These are phyloP conservation scores for Rallus limicola DNA, from an alignment of 2,113 vertebrate species.

Conservation along the genomic window DNA sequence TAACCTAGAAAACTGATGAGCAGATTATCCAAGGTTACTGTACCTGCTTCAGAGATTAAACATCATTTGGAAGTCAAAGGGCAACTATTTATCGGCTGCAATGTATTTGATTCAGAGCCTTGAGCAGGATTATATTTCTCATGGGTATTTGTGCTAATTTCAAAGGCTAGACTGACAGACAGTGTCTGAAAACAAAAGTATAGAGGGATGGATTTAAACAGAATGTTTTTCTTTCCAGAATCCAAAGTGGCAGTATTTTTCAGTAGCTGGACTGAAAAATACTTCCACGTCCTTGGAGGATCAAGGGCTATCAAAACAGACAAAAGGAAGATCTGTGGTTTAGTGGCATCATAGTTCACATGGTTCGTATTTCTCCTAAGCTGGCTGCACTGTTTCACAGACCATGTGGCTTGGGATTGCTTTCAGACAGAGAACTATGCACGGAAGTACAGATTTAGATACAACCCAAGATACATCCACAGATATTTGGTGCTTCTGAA, in stretches of 20 bases:
- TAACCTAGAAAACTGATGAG: slow-evolving; percentile 54
- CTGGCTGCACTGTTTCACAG: slow-evolving; percentile 63
- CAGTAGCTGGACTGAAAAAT: slow-evolving; percentile 45
- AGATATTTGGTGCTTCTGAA: slow-evolving; percentile 55
- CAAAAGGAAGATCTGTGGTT: slow-evolving; percentile 71
- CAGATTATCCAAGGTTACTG: slow-evolving; percentile 46
- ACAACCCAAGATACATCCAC: slow-evolving; percentile 67
- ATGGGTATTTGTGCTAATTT: slow-evolving; percentile 67
- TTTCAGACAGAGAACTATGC: slow-evolving; percentile 71
- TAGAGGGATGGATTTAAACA: slow-evolving; percentile 51
- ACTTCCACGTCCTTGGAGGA: slow-evolving; percentile 55
- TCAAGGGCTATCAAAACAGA: slow-evolving; percentile 75
- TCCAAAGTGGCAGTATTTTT: slow-evolving; percentile 41
- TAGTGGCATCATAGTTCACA: slow-evolving; percentile 67
- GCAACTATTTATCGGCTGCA: slow-evolving; percentile 45
- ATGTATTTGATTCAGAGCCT: slow-evolving; percentile 54
- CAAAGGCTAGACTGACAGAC: slow-evolving; percentile 63
- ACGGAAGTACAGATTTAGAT: slow-evolving; percentile 79
- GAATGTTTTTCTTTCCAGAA: slow-evolving; percentile 62
- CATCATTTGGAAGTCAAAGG: slow-evolving; percentile 61
- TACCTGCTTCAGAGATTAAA: slow-evolving; percentile 58
- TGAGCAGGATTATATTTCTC: slow-evolving; percentile 63
- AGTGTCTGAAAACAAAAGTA: slow-evolving; percentile 52
- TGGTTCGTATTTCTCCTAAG: slow-evolving; percentile 78
- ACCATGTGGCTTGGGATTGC: slow-evolving; percentile 55